These are phyloP conservation scores for Cheilosia pagana DNA, from an alignment of 2,888 invertebrate genomes.

Conservation along the genomic window DNA sequence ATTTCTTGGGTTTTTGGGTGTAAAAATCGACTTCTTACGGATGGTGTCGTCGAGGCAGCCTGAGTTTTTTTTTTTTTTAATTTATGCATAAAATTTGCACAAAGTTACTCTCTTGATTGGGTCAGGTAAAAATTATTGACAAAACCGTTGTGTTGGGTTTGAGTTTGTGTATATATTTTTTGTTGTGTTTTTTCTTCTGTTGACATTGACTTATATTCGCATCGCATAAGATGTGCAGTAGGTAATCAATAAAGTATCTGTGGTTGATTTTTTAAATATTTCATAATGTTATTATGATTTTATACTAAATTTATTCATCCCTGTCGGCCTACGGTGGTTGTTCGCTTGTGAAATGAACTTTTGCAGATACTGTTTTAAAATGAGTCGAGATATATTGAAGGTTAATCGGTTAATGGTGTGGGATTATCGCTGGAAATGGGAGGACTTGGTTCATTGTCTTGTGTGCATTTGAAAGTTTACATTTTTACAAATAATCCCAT, in stretches of 20 bases:
- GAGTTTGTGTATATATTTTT: slow-evolving; percentile 18
- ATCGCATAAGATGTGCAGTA: slow-evolving; percentile 22
- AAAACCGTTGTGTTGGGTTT: slow-evolving; percentile 30
- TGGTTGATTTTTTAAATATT: slow-evolving; percentile 13
- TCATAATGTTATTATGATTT: slow-evolving; percentile 39
- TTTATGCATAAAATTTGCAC: slow-evolving; percentile 66
- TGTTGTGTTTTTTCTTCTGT: slow-evolving; percentile 9
- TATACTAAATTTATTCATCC: slow-evolving; percentile 14
- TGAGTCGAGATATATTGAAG: slow-evolving; percentile 22
- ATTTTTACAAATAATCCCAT: no score
- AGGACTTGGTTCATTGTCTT: not conserved
- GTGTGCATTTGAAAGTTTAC: no score
- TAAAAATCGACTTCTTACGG: slow-evolving; percentile 17
- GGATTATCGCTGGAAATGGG: not conserved
- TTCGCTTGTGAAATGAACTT: slow-evolving; percentile 40
- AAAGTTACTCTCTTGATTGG: slow-evolving; percentile 56
- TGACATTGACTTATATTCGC: slow-evolving; percentile 65
- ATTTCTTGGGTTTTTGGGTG: slow-evolving; percentile 17
- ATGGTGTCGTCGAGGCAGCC: slow-evolving; percentile 9
- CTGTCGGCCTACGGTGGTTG: slow-evolving; percentile 29
- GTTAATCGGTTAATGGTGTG: slow-evolving; percentile 25
- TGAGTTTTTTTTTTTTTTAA: slow-evolving; percentile 6
- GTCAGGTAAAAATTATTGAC: slow-evolving; percentile 46
- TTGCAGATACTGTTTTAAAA: not conserved
- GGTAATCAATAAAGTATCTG: slow-evolving; percentile 15